These are phyloP conservation scores for Metopolophium dirhodum DNA, from an alignment of 1,140 invertebrate species.

Conservation along the genomic window DNA sequence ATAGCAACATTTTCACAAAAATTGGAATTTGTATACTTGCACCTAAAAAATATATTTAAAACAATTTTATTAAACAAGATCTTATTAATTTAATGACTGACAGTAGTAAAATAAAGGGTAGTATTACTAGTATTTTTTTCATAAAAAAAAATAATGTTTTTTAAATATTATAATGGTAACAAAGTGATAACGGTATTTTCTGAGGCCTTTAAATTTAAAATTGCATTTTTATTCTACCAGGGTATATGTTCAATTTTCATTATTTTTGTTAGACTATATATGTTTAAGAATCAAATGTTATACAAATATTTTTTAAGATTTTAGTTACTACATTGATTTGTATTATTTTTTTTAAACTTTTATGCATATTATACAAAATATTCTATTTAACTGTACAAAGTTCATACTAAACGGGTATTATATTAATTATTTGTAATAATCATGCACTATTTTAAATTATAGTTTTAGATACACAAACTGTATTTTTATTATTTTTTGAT, in stretches of 20 bases:
- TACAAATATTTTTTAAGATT: conserved; percentile 44
- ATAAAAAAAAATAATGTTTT: not conserved
- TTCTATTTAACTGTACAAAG: conserved; percentile 36
- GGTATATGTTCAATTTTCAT: conserved; percentile 42
- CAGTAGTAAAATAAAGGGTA: conserved; percentile 2
- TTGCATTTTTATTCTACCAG: conserved; percentile 6
- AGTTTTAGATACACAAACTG: not conserved
- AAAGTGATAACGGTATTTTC: conserved; percentile 44
- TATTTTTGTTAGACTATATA: conserved; percentile 25
- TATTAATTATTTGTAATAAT: not conserved
- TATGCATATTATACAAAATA: not conserved
- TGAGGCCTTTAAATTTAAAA: conserved; percentile 15
- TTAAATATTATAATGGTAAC: conserved; percentile 35
- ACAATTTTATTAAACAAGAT: not conserved
- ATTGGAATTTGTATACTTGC: not conserved
- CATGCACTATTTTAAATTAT: not conserved
- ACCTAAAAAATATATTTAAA: not conserved
- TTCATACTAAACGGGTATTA: conserved; percentile 43
- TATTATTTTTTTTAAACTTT: conserved; percentile 28
- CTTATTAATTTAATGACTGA: conserved; percentile 29
- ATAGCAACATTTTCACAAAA: not conserved
- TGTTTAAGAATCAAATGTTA: conserved; percentile 48
- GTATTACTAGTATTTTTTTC: conserved; percentile 17
- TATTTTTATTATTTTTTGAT: conserved; percentile 8
- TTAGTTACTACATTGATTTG: conserved; percentile 1